Conservation (phyloP, 2,797 vertebrate species). For the Paguma larvata region DNA sequence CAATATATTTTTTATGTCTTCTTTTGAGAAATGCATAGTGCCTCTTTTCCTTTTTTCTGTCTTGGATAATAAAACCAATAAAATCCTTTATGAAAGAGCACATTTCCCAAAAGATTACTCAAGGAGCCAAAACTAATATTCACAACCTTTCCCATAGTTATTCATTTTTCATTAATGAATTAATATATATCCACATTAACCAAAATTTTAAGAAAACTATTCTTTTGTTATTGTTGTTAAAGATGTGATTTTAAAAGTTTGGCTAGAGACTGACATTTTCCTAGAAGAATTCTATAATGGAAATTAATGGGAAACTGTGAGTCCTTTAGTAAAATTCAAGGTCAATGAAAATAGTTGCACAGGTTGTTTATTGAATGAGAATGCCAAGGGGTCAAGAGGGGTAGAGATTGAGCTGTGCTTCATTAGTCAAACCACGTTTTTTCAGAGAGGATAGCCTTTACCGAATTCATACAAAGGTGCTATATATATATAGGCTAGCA, state of each 20-base stretch:
- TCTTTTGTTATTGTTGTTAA: neutral
- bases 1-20: neutral
- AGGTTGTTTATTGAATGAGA: neutral
- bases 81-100: neutral
- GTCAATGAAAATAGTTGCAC: neutral
- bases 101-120: neutral
- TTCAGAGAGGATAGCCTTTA: neutral
- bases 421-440: neutral
- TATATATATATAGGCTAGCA: neutral
- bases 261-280: neutral
- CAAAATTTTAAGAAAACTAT: neutral
- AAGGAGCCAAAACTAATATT: neutral
- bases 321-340: neutral
- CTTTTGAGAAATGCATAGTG: neutral
- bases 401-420: neutral
- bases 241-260: neutral
- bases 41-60: neutral
- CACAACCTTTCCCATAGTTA: neutral
- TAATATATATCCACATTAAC: neutral
- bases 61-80: neutral
- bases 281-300: neutral
- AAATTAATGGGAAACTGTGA: neutral
- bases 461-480: neutral
- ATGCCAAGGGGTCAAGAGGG: neutral
- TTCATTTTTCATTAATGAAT: neutral